Base-by-base conservation (phyloP, 2,888 invertebrate genomes). In the Chrysolina haemoptera region DNA sequence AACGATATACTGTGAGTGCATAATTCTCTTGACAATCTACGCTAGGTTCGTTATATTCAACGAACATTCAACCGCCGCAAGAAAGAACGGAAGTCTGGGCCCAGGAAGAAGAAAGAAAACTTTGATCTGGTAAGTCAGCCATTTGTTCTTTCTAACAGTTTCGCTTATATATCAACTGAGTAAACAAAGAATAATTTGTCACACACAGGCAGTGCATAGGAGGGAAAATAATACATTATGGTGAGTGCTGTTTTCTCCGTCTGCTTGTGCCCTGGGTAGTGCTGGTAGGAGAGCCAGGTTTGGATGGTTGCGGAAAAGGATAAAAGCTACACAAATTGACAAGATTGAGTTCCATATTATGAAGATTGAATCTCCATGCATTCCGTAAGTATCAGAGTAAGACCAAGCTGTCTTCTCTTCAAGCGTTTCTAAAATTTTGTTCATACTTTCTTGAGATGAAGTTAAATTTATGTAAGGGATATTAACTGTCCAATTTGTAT, bases 381-480 rank as follows among this genome's bases (percentile, higher is more conserved):
- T 53, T 18, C 8, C 9, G 53, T 50, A 50, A 50, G 50, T 16
- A 18, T 53, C 20, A 8, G 18, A 16, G 20, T 53, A 53, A 8
- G 53, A 53, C 53, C 16, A 10, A 11, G 20, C 53, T 18, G 10
- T 18, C 20, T 53, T 53, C 16, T 20, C 53, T 18, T 53, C 53
- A 0, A 53, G 16, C 8, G 16, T 53, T 18, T 53, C 8, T 12
- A 59, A 10, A 16, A 68, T 27, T 12, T 55, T 40, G 22, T 53
- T 6, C 4, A 59, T 40, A 53, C 35, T 20, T 63, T 64, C 64
- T 11, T 41, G 22, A 20, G 65, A 40, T 16, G 55, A 43, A 20
- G 62, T 65, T 16, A 65, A 41, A 55, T 70, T 70, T 12, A 64
- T 18, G 41, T 70, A 63, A 11, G 70, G 70, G 8, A 65, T 65